Percentiles rank a stretch among this genome's conserved stretches.
phyloP scores from a whole-genome alignment of 2,113 vertebrate species.

The Neotragus moschatus region DNA sequence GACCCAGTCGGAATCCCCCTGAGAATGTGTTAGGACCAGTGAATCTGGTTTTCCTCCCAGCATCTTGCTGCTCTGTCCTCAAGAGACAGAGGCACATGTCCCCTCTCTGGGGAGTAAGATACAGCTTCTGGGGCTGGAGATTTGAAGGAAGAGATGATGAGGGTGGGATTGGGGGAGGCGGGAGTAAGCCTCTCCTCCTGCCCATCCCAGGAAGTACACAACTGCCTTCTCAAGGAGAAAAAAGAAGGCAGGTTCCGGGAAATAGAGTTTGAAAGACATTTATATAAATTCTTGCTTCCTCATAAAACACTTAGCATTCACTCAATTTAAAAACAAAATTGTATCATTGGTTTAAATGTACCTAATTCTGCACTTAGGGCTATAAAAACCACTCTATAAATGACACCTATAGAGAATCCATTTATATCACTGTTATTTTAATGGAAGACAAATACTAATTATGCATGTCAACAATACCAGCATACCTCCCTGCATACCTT shows the following conservation, averaged over 20 bases:
- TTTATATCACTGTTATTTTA: background rate
- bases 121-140: background rate
- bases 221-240: background rate
- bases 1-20: background rate
- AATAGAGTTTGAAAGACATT: background rate
- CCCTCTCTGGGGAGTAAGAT: background rate
- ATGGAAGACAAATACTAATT: background rate
- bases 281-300: background rate
- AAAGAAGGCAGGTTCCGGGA: background rate
- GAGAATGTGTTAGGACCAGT: background rate
- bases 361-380: background rate
- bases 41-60: background rate
- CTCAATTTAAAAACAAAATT: slow-evolving; percentile 40
- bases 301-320: background rate
- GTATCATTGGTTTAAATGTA: slow-evolving; percentile 1
- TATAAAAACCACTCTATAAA: background rate
- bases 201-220: background rate
- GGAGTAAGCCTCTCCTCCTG: background rate
- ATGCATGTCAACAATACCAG: background rate
- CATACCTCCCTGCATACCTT: background rate
- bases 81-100: background rate
- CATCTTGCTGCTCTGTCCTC: background rate
- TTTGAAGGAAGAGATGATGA: background rate
- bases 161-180: background rate
- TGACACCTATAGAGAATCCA: background rate